phyloP scores from a whole-genome alignment of 2,888 invertebrate genomes.

The Diloba caeruleocephala region DNA sequence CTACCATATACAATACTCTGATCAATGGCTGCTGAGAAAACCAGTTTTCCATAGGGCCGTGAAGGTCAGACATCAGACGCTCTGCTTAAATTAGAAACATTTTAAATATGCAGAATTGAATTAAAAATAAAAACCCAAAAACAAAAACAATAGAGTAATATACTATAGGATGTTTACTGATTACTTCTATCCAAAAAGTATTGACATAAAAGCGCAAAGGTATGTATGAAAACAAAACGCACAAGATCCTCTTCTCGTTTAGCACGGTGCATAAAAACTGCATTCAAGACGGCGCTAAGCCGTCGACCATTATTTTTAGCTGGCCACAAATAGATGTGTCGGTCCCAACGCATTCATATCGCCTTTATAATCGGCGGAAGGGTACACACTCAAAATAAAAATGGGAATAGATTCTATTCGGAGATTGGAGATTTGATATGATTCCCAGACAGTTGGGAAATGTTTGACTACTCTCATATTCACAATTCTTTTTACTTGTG shows the following conservation, averaged over 20 bases:
- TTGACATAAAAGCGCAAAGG: constrained; percentile 25
- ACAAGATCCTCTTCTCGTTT: constrained; percentile 61
- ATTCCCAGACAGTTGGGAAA: constrained; percentile 14
- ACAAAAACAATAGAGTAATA: neutral
- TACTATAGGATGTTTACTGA: no score
- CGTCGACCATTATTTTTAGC: constrained; percentile 79
- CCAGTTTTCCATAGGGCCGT: no score
- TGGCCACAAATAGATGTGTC: constrained; percentile 78
- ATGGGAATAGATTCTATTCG: constrained; percentile 50
- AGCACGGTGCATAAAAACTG: constrained; percentile 82
- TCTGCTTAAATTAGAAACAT: no score
- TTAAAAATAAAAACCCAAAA: neutral
- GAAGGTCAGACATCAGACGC: no score
- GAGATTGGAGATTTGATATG: constrained; percentile 19
- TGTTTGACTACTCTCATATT: constrained; percentile 1
- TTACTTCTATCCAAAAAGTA: constrained; percentile 2
- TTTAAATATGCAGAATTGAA: no score
- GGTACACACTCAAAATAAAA: constrained; percentile 56
- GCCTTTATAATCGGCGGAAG: constrained; percentile 61
- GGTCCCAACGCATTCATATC: constrained; percentile 69
- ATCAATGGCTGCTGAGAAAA: no score
- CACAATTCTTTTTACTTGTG: neutral
- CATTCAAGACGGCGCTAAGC: constrained; percentile 66
- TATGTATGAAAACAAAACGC: constrained; percentile 19
- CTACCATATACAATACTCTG: no score